These are phyloP conservation scores for Antheraea yamamai DNA, from an alignment of 2,888 invertebrate genomes.

Conservation along the genomic window DNA sequence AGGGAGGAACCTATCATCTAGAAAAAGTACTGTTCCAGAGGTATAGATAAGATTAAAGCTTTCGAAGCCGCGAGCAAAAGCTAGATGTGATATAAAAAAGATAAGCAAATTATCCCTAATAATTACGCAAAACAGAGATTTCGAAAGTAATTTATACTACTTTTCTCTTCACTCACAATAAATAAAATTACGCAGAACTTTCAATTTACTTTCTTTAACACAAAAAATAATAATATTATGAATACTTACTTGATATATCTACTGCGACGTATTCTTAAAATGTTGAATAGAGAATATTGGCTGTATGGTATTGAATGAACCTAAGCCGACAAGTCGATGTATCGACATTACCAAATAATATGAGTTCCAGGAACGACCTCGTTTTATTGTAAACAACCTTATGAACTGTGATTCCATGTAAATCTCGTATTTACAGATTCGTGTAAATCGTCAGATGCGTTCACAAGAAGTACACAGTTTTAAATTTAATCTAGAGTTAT, in stretches of 20 bases:
- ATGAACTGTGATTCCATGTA: slow-evolving; percentile 15
- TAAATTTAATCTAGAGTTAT: neutral
- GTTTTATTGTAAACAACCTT: slow-evolving; percentile 17
- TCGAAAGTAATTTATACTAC: neutral
- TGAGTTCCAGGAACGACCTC: slow-evolving; percentile 17
- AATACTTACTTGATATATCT: neutral
- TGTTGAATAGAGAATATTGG: neutral
- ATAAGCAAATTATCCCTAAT: neutral
- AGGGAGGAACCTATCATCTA: too few relatives aligned
- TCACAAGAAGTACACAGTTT: neutral
- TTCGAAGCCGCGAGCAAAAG: too few relatives aligned
- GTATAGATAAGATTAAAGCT: too few relatives aligned
- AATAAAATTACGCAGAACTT: too few relatives aligned
- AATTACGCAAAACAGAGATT: neutral
- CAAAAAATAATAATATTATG: too few relatives aligned
- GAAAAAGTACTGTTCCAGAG: too few relatives aligned
- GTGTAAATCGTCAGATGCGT: neutral
- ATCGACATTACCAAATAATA: neutral
- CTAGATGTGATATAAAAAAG: too few relatives aligned
- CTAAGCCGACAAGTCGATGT: slow-evolving; percentile 6
- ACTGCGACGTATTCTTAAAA: neutral
- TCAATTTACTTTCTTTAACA: neutral
- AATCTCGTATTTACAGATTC: slow-evolving; percentile 1
- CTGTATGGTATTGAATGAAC: neutral
- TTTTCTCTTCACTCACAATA: neutral